A percentile compares a stretch with the other conserved stretches of the same genome.
Conservation (phyloP, 1,140 invertebrate genomes). For the Platyura marginata region DNA sequence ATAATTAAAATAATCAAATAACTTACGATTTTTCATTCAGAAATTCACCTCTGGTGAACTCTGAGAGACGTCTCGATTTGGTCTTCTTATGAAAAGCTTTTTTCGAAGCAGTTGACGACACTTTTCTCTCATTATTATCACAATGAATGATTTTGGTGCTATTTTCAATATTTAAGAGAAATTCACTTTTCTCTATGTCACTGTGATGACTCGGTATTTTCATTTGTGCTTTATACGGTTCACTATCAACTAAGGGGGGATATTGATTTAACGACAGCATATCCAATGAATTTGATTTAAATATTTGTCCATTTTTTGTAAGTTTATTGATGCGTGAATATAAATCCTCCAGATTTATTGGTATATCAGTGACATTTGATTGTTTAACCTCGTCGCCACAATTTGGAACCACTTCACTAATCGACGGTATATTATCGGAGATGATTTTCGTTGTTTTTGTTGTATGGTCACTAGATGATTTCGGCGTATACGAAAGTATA, state of each 20-base stretch:
- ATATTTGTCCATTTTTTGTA: constrained; percentile 6
- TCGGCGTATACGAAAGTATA: constrained; percentile 15
- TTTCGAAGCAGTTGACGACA: neutral
- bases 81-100: neutral
- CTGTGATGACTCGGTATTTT: no score
- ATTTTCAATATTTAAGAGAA: neutral
- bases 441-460: neutral
- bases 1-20: no score
- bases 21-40: constrained; percentile 28
- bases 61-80: constrained; percentile 24
- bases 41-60: constrained; percentile 27
- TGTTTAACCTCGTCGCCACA: no score
- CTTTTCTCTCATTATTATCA: neutral
- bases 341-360: constrained; percentile 18
- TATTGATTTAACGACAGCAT: constrained; percentile 16
- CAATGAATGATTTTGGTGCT: neutral
- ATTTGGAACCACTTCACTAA: neutral
- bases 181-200: neutral
- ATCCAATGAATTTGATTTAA: constrained; percentile 20
- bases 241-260: no score
- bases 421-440: neutral
- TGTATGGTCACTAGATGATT: no score
- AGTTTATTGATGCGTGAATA: constrained; percentile 15
- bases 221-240: no score
- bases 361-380: no score